Base-by-base conservation (phyloP, 2,888 invertebrate species). In the Tenthredo distinguenda region DNA sequence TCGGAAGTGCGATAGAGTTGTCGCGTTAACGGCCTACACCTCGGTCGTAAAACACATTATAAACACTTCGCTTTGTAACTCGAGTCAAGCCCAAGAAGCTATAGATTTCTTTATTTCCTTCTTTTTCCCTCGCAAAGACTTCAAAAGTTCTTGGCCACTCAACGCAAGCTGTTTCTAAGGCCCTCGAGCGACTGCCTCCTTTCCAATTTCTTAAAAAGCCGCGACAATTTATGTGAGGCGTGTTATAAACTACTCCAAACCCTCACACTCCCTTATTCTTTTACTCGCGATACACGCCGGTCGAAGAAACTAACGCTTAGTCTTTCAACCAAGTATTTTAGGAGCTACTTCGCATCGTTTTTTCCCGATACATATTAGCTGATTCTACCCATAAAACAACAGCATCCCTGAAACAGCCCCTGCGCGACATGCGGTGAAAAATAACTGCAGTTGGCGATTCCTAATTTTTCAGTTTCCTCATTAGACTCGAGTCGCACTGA, bases 201-300 rank as follows among this genome's bases (percentile, higher is more conserved):
- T 91, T 92, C 92, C 93, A 93, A 93, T 93, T 93, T 93, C 93
- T 93, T 93, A 93, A 93, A 93, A 93, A 93, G 93, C 92, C 90
- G 90, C 92, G 92, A 93, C 93, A 93, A 93, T 93, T 93, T 93
- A 93, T 93, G 93, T 93, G 92, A 92, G 92, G 90, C 91, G 91
- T 92, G 93, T 93, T 93, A 93, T 93, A 93, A 93, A 93, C 91
- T 92, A 91, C 91, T 87, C 86, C 88, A 88, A 87, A 89, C 90
- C 83, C 86, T 85, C 85, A 55, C 84, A 43, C 85, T 85, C 87
- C 84, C 50, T 43, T 37, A 65, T 68, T 77, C 85, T 37, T 85
- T 40, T 40, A 58, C 65, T 26, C 84, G 81, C 85, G 37, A 62
- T 65, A 47, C 62, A 77, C 18, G 18, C 77, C 55, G 58, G 37